Conservation (phyloP, 2,113 vertebrate genomes). For the Oreotragus oreotragus region DNA sequence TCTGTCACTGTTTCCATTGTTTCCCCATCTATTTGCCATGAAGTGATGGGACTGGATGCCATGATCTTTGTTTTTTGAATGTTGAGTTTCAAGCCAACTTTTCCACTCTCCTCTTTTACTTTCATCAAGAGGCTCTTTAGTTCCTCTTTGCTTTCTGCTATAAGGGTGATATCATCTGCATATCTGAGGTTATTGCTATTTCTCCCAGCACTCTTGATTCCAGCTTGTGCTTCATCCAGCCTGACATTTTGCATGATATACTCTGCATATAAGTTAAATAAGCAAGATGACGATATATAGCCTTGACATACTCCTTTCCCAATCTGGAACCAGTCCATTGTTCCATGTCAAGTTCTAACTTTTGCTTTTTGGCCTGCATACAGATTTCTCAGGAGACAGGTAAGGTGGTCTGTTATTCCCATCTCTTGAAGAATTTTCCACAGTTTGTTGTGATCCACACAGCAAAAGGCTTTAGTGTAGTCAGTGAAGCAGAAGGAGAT, state of each 20-base stretch:
- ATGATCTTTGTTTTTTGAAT: not conserved
- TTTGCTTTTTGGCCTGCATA: not conserved
- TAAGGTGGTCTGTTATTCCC: not conserved
- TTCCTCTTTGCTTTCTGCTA: no score
- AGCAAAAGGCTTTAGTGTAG: not conserved
- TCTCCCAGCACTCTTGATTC: not conserved
- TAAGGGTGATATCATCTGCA: not conserved
- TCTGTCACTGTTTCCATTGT: not conserved
- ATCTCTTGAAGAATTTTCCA: not conserved
- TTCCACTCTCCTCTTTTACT: not conserved
- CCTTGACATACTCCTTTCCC: not conserved
- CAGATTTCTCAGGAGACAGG: not conserved
- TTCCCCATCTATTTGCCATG: not conserved
- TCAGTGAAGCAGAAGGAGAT: not conserved
- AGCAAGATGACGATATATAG: not conserved
- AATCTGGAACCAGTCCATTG: not conserved
- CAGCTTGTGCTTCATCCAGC: not conserved
- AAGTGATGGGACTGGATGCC: not conserved
- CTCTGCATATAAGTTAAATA: not conserved
- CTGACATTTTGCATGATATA: not conserved
- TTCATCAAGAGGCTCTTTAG: not conserved
- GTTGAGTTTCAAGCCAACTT: not conserved
- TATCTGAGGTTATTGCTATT: not conserved
- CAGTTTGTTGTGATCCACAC: not conserved
- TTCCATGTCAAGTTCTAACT: not conserved